These are phyloP conservation scores for Whitmania pigra DNA, from an alignment of 1,140 invertebrate genomes.

Conservation along the genomic window DNA sequence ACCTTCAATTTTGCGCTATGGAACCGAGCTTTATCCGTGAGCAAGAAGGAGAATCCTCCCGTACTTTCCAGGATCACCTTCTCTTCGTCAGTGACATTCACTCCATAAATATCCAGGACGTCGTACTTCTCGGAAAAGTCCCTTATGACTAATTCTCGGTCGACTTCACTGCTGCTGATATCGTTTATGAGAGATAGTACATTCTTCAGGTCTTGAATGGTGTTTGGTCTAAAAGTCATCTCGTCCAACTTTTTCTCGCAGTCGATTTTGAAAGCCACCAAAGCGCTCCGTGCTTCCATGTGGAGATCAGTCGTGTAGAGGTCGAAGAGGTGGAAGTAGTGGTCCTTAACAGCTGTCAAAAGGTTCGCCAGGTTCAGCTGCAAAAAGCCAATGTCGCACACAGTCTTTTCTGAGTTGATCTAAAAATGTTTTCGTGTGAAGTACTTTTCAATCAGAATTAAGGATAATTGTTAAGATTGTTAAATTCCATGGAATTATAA, in stretches of 20 bases:
- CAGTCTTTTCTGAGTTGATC: slow-evolving; percentile 27
- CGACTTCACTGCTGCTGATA: slow-evolving; percentile 3
- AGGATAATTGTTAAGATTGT: too few relatives aligned
- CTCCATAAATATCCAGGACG: neutral
- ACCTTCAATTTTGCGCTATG: slow-evolving; percentile 40
- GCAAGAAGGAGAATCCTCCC: slow-evolving; percentile 36
- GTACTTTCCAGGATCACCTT: slow-evolving; percentile 30
- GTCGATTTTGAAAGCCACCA: slow-evolving; percentile 23
- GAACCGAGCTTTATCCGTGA: slow-evolving; percentile 41
- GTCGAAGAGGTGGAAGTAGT: slow-evolving; percentile 40
- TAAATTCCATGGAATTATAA: too few relatives aligned
- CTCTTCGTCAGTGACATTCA: slow-evolving; percentile 18
- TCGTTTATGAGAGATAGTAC: neutral
- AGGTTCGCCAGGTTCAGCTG: slow-evolving; percentile 37
- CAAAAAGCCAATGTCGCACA: slow-evolving; percentile 40
- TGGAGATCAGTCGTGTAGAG: slow-evolving; percentile 40
- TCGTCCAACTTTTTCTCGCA: slow-evolving; percentile 35
- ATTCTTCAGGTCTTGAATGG: slow-evolving; percentile 28
- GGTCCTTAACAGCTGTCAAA: slow-evolving; percentile 36
- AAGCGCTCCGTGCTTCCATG: slow-evolving; percentile 26
- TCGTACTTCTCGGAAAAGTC: slow-evolving; percentile 12
- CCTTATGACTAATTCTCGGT: neutral
- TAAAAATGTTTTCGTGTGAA: neutral
- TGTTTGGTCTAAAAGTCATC: slow-evolving; percentile 36
- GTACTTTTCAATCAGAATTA: too few relatives aligned